Evolutionary conservation across 2,113 vertebrate species (phyloP).

Genomic region (Scomber japonicus): DNA sequence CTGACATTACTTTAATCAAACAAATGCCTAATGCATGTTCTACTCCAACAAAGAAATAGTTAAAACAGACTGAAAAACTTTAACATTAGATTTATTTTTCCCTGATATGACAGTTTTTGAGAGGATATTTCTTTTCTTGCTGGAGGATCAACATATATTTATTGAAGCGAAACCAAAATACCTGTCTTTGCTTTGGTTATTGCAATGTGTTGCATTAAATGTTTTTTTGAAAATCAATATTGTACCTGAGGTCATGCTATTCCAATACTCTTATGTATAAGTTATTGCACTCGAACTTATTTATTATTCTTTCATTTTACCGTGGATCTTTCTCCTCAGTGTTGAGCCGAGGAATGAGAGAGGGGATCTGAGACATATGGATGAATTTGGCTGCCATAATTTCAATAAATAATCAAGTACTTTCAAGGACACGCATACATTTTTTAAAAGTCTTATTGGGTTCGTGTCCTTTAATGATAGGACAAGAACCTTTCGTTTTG

Average conservation of each 20-base stretch:
- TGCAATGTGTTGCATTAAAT: neutral
- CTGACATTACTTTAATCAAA: conserved; percentile 7
- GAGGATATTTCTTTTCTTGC: neutral
- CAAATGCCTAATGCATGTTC: neutral
- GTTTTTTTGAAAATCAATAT: too few relatives aligned
- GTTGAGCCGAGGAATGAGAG: conserved; percentile 32
- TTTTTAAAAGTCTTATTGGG: conserved; percentile 17
- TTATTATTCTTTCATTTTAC: conserved; percentile 43
- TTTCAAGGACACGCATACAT: conserved; percentile 31
- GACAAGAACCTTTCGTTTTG: conserved; percentile 14
- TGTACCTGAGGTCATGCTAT: neutral
- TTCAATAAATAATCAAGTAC: conserved; percentile 67
- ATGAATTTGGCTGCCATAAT: conserved; percentile 25
- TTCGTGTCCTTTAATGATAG: conserved; percentile 28
- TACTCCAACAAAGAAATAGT: neutral
- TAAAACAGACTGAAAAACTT: neutral
- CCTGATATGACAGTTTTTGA: neutral
- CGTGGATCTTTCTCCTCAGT: conserved; percentile 16
- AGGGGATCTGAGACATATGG: neutral
- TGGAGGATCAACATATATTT: conserved; percentile 2
- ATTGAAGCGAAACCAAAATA: neutral
- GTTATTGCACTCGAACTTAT: neutral
- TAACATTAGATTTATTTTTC: neutral
- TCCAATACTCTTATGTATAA: neutral
- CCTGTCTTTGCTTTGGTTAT: neutral